Conservation (phyloP, 2,797 vertebrate genomes). For the Bufotes viridis region DNA sequence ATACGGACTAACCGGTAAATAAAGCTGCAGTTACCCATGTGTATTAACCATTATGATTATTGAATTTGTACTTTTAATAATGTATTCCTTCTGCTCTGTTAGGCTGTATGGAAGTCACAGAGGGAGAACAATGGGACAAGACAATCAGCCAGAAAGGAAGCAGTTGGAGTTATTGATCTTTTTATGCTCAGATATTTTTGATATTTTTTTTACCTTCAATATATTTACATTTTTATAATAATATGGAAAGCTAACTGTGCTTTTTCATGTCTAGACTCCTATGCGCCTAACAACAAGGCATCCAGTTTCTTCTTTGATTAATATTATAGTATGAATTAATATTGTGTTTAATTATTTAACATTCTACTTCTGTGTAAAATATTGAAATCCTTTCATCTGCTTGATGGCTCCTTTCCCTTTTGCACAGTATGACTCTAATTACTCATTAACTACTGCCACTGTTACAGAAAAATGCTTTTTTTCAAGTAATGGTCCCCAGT, state of each 20-base stretch:
- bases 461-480: slow-evolving; percentile 30
- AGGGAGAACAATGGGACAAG: neutral
- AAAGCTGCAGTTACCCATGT: neutral
- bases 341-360: slow-evolving; percentile 46
- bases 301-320: slow-evolving; percentile 43
- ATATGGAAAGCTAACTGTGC: slow-evolving; percentile 18
- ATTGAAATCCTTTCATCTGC: slow-evolving; percentile 46
- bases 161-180: neutral
- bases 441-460: slow-evolving; percentile 36
- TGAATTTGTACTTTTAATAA: neutral
- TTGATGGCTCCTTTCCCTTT: slow-evolving; percentile 45
- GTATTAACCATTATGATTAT: neutral
- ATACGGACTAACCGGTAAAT: no score
- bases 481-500: neutral
- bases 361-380: slow-evolving; percentile 47
- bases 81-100: neutral
- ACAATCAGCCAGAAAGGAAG: neutral
- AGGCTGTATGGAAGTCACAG: neutral
- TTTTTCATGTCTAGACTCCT: slow-evolving; percentile 20
- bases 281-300: slow-evolving; percentile 31
- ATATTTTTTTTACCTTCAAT: neutral
- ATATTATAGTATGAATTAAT: slow-evolving; percentile 55
- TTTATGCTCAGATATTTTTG: no score
- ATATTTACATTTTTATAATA: slow-evolving; percentile 4
- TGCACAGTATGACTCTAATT: slow-evolving; percentile 44